Evolutionary conservation across 2,888 invertebrate genomes (phyloP).

Genomic region (Tenodera sinensis): DNA sequence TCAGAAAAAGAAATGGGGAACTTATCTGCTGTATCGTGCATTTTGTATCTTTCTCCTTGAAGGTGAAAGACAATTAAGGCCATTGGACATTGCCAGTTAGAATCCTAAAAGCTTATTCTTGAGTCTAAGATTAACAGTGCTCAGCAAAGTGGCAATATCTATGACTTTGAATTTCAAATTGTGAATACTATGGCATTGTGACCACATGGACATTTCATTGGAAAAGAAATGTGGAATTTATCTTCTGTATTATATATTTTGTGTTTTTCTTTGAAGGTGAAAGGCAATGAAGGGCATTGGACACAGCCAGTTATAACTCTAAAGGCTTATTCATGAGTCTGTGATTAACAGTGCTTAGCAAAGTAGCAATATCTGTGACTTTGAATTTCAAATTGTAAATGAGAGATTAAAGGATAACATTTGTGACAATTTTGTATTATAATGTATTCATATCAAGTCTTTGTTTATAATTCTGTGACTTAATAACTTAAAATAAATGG

Average conservation of each 20-base stretch:
- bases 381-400: too few relatives aligned
- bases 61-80: conserved; percentile 83
- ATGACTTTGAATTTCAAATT: not conserved
- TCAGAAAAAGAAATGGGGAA: conserved; percentile 69
- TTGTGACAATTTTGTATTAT: too few relatives aligned
- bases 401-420: too few relatives aligned
- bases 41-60: conserved; percentile 80
- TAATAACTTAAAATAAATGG: too few relatives aligned
- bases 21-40: conserved; percentile 74
- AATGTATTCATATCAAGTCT: too few relatives aligned
- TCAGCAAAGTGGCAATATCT: too few relatives aligned
- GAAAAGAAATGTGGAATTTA: conserved; percentile 70
- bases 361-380: not conserved
- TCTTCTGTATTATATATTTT: conserved; percentile 75
- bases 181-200: conserved; percentile 74
- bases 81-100: conserved; percentile 56
- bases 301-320: conserved; percentile 45
- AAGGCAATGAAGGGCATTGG: conserved; percentile 75
- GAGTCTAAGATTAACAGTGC: not conserved
- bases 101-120: not conserved
- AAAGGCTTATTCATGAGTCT: not conserved
- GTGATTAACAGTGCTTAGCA: not conserved
- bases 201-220: conserved; percentile 70
- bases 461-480: too few relatives aligned
- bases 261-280: conserved; percentile 88